These are phyloP conservation scores for Tanytarsus gracilentus DNA, from an alignment of 2,888 invertebrate genomes.

Conservation along the genomic window DNA sequence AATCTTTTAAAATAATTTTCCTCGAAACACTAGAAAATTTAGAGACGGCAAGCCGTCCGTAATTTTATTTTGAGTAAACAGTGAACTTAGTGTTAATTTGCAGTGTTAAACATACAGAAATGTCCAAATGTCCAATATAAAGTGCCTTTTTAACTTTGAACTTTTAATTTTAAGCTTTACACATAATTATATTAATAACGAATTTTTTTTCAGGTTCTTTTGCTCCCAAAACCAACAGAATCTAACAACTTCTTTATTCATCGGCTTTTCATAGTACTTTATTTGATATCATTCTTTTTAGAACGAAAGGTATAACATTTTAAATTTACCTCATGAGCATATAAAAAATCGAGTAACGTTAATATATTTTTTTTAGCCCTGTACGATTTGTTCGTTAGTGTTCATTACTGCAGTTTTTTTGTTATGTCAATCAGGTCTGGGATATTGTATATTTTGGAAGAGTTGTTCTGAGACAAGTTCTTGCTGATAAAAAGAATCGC, in stretches of 20 bases:
- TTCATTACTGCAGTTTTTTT: constrained; percentile 15
- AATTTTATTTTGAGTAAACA: no score
- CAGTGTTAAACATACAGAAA: no score
- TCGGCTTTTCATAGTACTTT: constrained; percentile 9
- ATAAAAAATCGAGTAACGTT: not conserved
- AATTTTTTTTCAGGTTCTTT: constrained; percentile 1
- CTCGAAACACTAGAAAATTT: not conserved
- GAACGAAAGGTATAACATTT: constrained; percentile 5
- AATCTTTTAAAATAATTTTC: not conserved
- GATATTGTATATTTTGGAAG: constrained; percentile 3
- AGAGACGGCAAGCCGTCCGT: no score
- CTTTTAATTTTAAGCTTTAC: no score
- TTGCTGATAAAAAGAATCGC: no score
- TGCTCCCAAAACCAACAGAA: constrained; percentile 12
- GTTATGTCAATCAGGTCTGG: not conserved
- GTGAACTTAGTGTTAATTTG: no score
- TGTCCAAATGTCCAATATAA: no score
- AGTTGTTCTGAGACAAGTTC: constrained; percentile 4
- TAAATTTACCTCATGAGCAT: not conserved
- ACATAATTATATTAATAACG: not conserved
- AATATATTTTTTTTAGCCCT: not conserved
- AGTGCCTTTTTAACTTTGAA: no score
- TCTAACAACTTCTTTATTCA: constrained; percentile 14
- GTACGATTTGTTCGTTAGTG: constrained; percentile 1
- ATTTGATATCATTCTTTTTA: constrained; percentile 7